These are phyloP conservation scores for Cataglyphis livida DNA, from an alignment of 2,888 invertebrate genomes.

Conservation along the genomic window DNA sequence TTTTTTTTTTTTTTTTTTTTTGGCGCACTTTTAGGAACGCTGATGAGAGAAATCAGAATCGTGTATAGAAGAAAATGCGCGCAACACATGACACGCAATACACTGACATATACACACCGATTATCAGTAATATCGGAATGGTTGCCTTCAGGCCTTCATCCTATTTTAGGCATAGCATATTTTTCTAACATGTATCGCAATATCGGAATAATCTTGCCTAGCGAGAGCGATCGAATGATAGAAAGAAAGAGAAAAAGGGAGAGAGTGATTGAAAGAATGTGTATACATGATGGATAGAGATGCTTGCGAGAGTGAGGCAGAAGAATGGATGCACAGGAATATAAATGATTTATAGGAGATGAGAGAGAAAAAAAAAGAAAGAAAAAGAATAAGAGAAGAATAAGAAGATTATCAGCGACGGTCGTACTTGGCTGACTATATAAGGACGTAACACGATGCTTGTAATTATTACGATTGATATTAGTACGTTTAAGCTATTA, in stretches of 20 bases:
- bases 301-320: conserved; percentile 49
- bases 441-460: conserved; percentile 84
- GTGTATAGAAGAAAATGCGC: conserved; percentile 40
- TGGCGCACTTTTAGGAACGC: conserved; percentile 56
- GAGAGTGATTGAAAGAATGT: conserved; percentile 60
- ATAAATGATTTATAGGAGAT: conserved; percentile 80
- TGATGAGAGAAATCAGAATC: conserved; percentile 61
- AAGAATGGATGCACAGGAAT: conserved; percentile 61
- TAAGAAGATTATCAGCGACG: conserved; percentile 78
- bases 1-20: conserved; percentile 22
- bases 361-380: conserved; percentile 37
- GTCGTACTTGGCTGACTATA: conserved; percentile 83
- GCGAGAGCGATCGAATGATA: conserved; percentile 74
- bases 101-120: conserved; percentile 70
- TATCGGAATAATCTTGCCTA: conserved; percentile 83
- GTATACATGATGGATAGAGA: conserved; percentile 42
- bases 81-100: not conserved
- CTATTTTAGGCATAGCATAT: conserved; percentile 86
- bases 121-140: conserved; percentile 82
- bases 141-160: conserved; percentile 85
- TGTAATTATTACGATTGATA: conserved; percentile 85
- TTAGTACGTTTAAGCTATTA: conserved; percentile 85
- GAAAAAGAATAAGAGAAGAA: conserved; percentile 56
- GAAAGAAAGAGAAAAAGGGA: conserved; percentile 49
- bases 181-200: conserved; percentile 85